phyloP scores from a whole-genome alignment of 2,888 invertebrate genomes.

The Nemurella pictetii region DNA sequence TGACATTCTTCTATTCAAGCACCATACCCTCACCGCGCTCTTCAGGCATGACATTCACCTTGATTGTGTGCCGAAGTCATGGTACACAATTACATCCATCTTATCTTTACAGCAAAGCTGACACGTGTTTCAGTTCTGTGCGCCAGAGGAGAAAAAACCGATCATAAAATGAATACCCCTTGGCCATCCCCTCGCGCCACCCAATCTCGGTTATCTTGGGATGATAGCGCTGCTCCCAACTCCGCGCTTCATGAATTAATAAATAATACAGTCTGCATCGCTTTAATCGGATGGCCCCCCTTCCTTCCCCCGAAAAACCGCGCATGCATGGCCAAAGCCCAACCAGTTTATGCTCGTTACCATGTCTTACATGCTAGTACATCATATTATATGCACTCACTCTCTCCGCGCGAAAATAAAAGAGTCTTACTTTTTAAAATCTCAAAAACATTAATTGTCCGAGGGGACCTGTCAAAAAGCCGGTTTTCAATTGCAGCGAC shows the following conservation, averaged over 20 bases:
- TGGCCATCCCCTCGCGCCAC: background rate
- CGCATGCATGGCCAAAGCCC: background rate
- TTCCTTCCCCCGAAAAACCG: background rate
- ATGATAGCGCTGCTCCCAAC: background rate
- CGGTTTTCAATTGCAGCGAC: constrained; percentile 25
- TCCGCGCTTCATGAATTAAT: background rate
- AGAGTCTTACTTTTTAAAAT: constrained; percentile 11
- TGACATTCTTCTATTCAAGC: too few species aligned
- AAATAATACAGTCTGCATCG: background rate
- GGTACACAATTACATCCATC: too few species aligned
- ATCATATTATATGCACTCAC: background rate
- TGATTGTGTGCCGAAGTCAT: too few species aligned
- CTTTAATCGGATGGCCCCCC: background rate
- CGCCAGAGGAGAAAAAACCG: background rate
- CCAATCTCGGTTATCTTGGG: background rate
- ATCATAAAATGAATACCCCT: background rate
- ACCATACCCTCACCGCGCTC: too few species aligned
- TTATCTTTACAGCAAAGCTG: too few species aligned
- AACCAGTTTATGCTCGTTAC: background rate
- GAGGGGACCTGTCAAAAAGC: constrained; percentile 4
- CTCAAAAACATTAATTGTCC: constrained; percentile 23
- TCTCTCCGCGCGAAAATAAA: background rate
- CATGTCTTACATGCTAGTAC: background rate
- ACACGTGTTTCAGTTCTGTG: background rate
- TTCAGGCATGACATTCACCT: too few species aligned